Evolutionary conservation across 2,888 invertebrate genomes (phyloP), one percentile per base, ranked within the genome.

Genomic region (Eupithecia inturbata): DNA sequence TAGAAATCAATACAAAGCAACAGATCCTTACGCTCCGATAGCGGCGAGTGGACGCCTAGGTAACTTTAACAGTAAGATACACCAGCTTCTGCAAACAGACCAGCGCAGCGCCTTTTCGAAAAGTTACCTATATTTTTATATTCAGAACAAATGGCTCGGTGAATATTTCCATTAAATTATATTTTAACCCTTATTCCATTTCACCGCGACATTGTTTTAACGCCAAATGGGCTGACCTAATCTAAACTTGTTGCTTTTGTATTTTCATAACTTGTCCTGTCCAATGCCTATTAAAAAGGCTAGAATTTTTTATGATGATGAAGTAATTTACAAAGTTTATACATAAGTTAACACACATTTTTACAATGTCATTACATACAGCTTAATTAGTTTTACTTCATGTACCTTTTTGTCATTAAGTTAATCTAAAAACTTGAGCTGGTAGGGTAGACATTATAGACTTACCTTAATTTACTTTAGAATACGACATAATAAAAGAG

Each of bases 231-330:
- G 31, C 63, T 31, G 45, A 63, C 70, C 45, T 70, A 70, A 70
- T 63, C 70, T 63, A 31, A 70, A 45, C 39, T 41, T 70, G 70
- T 62, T 63, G 70, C 62, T 70, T 70, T 70, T 33, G 41, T 63
- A 36, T 62, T 41, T 41, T 70, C 22, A 49, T 49, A 49, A 31
- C 70, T 22, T 45, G 26, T 33, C 31, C 57, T 19, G 45, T 45
- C 45, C 45, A 19, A 45, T 45, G 16, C 1, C 19, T 6, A 19
- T 19, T 45, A 45, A 19, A 14, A 19, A 49, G n/a, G 49, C 1
- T 49, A n/a, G 49, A 3, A 19, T 7, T n/a, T n/a, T 49, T n/a
- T n/a, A n/a, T n/a, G n/a, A n/a, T n/a, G n/a, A n/a, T n/a, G n/a
- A n/a, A n/a, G n/a, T n/a, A n/a, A n/a, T n/a, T n/a, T n/a, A 31